A percentile compares a stretch with the other conserved stretches of the same genome.
These are phyloP conservation scores for Tholera decimalis DNA, from an alignment of 2,888 invertebrate species.

Conservation along the genomic window DNA sequence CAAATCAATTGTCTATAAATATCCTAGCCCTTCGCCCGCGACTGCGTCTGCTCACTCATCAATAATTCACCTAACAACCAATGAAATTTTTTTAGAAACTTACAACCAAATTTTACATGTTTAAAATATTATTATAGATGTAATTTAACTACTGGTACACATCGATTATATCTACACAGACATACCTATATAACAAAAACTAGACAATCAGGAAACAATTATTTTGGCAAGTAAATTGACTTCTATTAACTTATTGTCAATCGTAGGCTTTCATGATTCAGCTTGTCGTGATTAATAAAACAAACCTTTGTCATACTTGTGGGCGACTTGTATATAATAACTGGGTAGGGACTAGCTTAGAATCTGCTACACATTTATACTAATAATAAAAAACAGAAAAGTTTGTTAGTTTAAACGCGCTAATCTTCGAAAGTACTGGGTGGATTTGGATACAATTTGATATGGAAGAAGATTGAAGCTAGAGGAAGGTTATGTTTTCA, in stretches of 20 bases:
- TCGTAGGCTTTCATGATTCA: slow-evolving; percentile 41
- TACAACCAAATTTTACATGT: too few species aligned
- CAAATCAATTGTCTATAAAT: slow-evolving; percentile 15
- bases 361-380: slow-evolving; percentile 6
- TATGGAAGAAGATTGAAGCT: too few species aligned
- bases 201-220: slow-evolving; percentile 54
- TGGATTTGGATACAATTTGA: too few species aligned
- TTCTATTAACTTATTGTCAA: slow-evolving; percentile 48
- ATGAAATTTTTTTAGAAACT: too few species aligned
- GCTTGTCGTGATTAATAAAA: slow-evolving; percentile 33
- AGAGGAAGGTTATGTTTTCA: too few species aligned
- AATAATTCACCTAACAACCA: too few species aligned
- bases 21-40: too few species aligned
- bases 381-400: too few species aligned
- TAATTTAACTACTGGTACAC: slow-evolving; percentile 19
- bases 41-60: too few species aligned
- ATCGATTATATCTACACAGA: slow-evolving; percentile 32
- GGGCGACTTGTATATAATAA: slow-evolving; percentile 6
- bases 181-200: slow-evolving; percentile 39
- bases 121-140: slow-evolving; percentile 8
- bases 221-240: slow-evolving; percentile 38
- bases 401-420: too few species aligned
- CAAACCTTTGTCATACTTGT: slow-evolving; percentile 8
- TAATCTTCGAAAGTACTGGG: too few species aligned
- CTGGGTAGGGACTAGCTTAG: not conserved